Percentiles rank a stretch among this genome's conserved stretches.
phyloP scores from a whole-genome alignment of 2,888 invertebrate species.

The Ametastegia equiseti region DNA sequence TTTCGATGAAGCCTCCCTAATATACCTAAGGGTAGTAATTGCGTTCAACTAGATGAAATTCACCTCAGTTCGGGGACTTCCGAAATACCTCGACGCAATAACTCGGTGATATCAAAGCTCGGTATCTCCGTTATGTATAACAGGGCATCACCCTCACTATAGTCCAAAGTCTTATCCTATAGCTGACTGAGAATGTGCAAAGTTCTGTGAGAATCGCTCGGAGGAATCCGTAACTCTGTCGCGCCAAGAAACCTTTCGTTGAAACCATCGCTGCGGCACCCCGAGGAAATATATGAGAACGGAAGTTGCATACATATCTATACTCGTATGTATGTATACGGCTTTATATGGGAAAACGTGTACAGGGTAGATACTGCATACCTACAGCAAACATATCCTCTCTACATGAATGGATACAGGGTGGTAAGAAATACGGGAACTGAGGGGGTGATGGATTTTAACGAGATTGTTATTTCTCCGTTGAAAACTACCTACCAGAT shows the following conservation, averaged over 20 bases:
- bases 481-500: neutral
- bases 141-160: constrained; percentile 12
- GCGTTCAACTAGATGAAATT: neutral
- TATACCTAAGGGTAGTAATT: neutral
- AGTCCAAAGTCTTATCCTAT: constrained; percentile 31
- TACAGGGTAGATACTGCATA: neutral
- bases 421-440: neutral
- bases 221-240: constrained; percentile 54
- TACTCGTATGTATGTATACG: neutral
- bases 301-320: neutral
- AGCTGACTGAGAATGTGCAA: constrained; percentile 51
- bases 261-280: constrained; percentile 30
- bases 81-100: neutral
- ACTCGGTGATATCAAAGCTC: neutral
- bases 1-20: neutral
- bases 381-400: too few relatives aligned
- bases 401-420: neutral
- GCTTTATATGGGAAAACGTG: neutral
- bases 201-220: constrained; percentile 53
- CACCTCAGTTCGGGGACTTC: neutral
- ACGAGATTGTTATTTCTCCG: constrained; percentile 25
- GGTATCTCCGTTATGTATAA: constrained; percentile 15
- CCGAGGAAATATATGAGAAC: constrained; percentile 6
- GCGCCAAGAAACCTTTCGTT: constrained; percentile 33
- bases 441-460: constrained; percentile 21